These are phyloP conservation scores for Neoitamus cyanurus DNA, from an alignment of 2,888 invertebrate genomes.

Conservation along the genomic window DNA sequence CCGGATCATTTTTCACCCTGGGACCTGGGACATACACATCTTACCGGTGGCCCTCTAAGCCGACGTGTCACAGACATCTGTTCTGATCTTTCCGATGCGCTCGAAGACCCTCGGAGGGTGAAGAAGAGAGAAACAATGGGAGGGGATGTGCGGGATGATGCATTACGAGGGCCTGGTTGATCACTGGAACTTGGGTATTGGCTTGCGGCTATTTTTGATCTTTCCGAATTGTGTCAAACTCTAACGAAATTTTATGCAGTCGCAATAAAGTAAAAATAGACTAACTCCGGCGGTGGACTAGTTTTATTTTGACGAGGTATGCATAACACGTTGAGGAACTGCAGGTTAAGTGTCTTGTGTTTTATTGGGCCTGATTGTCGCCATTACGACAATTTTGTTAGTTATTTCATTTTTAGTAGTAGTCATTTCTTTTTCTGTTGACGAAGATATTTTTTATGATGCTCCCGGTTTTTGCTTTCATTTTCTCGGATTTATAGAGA, in stretches of 20 bases:
- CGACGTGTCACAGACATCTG: slow-evolving; percentile 38
- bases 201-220: slow-evolving; percentile 24
- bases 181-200: not conserved
- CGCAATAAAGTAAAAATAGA: slow-evolving; percentile 7
- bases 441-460: not conserved
- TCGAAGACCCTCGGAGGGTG: not conserved
- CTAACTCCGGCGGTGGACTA: not conserved
- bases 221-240: slow-evolving; percentile 20
- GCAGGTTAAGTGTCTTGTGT: not conserved
- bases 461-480: not conserved
- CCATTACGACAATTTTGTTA: not conserved
- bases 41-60: slow-evolving; percentile 21
- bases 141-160: not conserved
- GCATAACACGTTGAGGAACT: not conserved
- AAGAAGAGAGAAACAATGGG: not conserved
- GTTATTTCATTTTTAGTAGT: not conserved
- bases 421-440: not conserved
- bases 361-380: not conserved
- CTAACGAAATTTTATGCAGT: slow-evolving; percentile 31
- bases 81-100: slow-evolving; percentile 13
- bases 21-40: not conserved
- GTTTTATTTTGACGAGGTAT: not conserved
- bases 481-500: not conserved
- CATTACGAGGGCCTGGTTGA: not conserved
- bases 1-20: slow-evolving; percentile 19